Base-by-base conservation (phyloP, 2,888 invertebrate genomes). In the Ganaspis brasiliensis region DNA sequence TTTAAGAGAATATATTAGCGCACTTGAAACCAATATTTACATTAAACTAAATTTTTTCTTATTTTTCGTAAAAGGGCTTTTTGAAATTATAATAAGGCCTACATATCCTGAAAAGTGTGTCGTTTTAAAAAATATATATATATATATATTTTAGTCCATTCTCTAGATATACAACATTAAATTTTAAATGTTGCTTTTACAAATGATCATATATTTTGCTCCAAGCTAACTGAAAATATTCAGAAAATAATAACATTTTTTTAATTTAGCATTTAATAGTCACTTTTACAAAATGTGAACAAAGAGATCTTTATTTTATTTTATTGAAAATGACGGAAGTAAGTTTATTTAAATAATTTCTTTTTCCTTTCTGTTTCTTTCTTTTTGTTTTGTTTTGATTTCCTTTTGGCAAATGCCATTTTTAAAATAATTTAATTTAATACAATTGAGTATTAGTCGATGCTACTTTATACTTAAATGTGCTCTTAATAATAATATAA, bases 1-100 rank as follows among this genome's bases (percentile, higher is more conserved):
- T 63, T 31, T 35, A 59, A 45, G 35, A 73, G 77, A 75, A 55
- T 45, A 45, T 24, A n/a, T n/a, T n/a, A n/a, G n/a, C n/a, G n/a
- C n/a, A n/a, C 37, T 67, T 40, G 37, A 16, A 37, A 40, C 14
- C 31, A n/a, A n/a, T 31, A 31, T 31, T 31, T 31, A 31, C n/a
- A n/a, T n/a, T 31, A 31, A 31, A 31, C n/a, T 31, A 31, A 31
- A 31, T 31, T 31, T 31, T 31, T 6, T 2, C 6, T 31, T 31
- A 31, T 31, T 31, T 31, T n/a, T n/a, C n/a, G n/a, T n/a, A n/a
- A n/a, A n/a, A n/a, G n/a, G n/a, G n/a, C 31, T 31, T 31, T 31
- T 31, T 31, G 6, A 31, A 31, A 31, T 31, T 31, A 2, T 31
- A 6, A 31, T 31, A 26, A 14, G 57, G 26, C 8, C 57, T 57